Conservation (phyloP, 2,888 invertebrate genomes). For the Drosophila leonis region DNA sequence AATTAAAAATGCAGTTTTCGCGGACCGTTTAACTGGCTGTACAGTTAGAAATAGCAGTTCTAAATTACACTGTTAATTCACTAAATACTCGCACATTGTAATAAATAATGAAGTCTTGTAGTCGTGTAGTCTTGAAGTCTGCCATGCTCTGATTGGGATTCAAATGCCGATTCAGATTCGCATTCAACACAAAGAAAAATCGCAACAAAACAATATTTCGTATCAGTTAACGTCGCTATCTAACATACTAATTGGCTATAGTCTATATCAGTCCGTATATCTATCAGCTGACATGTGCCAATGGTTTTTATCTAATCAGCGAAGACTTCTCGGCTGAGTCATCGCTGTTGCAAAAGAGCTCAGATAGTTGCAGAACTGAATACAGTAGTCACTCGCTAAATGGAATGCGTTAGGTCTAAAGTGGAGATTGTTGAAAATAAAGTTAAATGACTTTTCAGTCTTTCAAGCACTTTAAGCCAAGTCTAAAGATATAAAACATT, state of each 20-base stretch:
- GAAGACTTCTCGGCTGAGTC: conserved; percentile 22
- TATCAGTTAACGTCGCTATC: conserved; percentile 15
- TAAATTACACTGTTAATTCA: conserved; percentile 20
- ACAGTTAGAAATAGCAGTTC: conserved; percentile 32
- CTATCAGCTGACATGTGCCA: conserved; percentile 43
- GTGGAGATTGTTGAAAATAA: too few relatives aligned
- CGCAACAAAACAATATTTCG: background rate
- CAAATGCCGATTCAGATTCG: conserved; percentile 18
- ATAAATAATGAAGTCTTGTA: conserved; percentile 17
- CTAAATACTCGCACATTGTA: conserved; percentile 2
- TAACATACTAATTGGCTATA: conserved; percentile 18
- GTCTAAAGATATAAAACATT: background rate
- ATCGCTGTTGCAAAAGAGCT: conserved; percentile 3
- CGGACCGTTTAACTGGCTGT: conserved; percentile 12
- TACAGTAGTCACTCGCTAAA: conserved; percentile 4
- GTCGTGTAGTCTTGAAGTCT: conserved; percentile 5
- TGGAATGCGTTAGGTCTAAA: background rate
- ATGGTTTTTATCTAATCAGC: conserved; percentile 41
- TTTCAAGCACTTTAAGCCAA: background rate
- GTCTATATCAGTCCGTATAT: conserved; percentile 6
- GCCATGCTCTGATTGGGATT: conserved; percentile 41
- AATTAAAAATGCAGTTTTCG: conserved; percentile 45
- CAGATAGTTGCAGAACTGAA: conserved; percentile 2
- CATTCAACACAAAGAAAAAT: background rate
- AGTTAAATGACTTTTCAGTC: background rate